phyloP scores from a whole-genome alignment of 2,113 vertebrate species.

The Manacus vitellinus region DNA sequence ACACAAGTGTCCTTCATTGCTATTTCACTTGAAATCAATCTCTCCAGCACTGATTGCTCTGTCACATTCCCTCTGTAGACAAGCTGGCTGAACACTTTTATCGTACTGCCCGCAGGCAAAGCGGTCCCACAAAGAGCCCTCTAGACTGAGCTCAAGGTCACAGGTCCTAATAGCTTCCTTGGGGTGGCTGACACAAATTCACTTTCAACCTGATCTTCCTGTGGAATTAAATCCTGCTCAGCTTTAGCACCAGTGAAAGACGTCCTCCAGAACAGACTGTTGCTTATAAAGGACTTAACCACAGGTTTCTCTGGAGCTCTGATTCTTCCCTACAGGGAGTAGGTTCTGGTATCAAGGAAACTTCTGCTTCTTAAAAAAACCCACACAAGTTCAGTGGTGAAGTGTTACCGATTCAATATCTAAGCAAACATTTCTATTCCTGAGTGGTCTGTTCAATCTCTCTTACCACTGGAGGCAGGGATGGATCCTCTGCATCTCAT shows the following conservation, averaged over 20 bases:
- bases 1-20: slow-evolving; percentile 45
- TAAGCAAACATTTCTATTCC: neutral
- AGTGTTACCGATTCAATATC: neutral
- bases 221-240: neutral
- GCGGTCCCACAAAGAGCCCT: slow-evolving; percentile 42
- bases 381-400: neutral
- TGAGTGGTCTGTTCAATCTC: neutral
- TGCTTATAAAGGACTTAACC: neutral
- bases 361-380: neutral
- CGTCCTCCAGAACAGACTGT: neutral
- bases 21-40: slow-evolving; percentile 52
- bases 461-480: neutral
- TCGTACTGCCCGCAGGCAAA: slow-evolving; percentile 32
- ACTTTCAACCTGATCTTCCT: neutral
- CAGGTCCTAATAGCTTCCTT: slow-evolving; percentile 32
- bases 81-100: slow-evolving; percentile 31
- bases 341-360: neutral
- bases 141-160: slow-evolving; percentile 52
- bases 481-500: neutral
- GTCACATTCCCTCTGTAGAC: slow-evolving; percentile 57
- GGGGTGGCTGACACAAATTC: slow-evolving; percentile 32
- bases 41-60: slow-evolving; percentile 52
- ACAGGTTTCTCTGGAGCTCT: neutral
- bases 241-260: neutral
- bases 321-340: neutral